phyloP scores from a whole-genome alignment of 2,113 vertebrate species.

The Pitta sordida region DNA sequence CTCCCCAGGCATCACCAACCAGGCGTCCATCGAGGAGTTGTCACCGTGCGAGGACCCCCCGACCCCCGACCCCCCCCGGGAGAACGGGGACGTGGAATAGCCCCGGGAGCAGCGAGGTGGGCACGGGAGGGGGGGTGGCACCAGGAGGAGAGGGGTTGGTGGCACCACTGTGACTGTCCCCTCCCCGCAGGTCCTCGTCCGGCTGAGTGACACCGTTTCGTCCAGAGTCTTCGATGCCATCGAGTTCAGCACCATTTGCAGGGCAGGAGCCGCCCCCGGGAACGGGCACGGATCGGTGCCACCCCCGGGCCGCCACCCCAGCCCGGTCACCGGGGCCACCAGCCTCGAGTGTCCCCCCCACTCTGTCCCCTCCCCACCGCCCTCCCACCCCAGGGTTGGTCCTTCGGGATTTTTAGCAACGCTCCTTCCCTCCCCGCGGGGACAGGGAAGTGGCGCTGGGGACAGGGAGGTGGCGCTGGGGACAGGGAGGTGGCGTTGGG shows the following conservation, averaged over 20 bases:
- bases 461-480: not conserved
- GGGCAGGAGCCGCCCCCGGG: slow-evolving; percentile 41
- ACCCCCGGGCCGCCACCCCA: not conserved
- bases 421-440: not conserved
- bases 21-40: slow-evolving; percentile 76
- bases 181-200: not conserved
- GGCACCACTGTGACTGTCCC: not conserved
- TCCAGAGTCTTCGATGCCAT: slow-evolving; percentile 57
- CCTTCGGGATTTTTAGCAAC: not conserved
- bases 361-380: too few species aligned
- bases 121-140: accelerated
- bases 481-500: not conserved
- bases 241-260: slow-evolving; percentile 61
- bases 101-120: not conserved
- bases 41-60: slow-evolving; percentile 67
- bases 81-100: slow-evolving; percentile 78
- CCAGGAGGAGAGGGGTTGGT: accelerated
- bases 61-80: slow-evolving; percentile 41
- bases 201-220: not conserved
- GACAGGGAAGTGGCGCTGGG: not conserved
- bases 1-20: slow-evolving; percentile 74
- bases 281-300: not conserved
- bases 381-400: not conserved
- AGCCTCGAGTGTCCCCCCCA: not conserved
- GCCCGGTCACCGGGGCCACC: not conserved